Evolutionary conservation across 30 jellyfish, hydroid and myxozoan species (phyloP).

Genomic region (Thelohanellus kitauei): DNA sequence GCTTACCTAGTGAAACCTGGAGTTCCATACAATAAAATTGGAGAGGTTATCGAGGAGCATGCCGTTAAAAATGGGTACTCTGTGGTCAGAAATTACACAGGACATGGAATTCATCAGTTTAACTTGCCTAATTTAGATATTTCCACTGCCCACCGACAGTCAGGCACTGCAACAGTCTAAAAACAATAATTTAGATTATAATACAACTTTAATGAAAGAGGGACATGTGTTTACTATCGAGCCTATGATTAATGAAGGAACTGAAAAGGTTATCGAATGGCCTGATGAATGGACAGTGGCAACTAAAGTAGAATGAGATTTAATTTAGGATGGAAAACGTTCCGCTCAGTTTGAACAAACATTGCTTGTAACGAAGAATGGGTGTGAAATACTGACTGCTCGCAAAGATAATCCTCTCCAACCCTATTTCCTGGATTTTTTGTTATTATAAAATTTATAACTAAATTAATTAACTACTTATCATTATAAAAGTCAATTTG

Average conservation of each 20-base stretch:
- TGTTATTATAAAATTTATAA: too few species aligned
- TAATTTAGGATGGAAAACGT: constrained; percentile 54
- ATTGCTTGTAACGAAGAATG: constrained; percentile 54
- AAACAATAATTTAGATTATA: constrained; percentile 7
- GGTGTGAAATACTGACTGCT: constrained; percentile 40
- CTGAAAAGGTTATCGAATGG: constrained; percentile 60
- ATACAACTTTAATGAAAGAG: constrained; percentile 77
- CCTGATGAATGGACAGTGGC: constrained; percentile 98
- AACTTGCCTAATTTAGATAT: not conserved
- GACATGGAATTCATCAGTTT: constrained; percentile 82
- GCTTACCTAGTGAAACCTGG: constrained; percentile 59
- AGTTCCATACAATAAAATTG: constrained; percentile 48
- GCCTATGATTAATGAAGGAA: constrained; percentile 88
- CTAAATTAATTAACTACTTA: too few species aligned
- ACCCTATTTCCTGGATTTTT: constrained; percentile 74
- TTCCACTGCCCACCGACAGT: not conserved
- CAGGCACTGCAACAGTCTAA: not conserved
- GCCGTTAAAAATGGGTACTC: constrained; percentile 62
- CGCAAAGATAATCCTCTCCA: constrained; percentile 25
- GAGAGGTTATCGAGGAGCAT: constrained; percentile 41
- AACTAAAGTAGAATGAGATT: constrained; percentile 19
- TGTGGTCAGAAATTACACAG: constrained; percentile 55
- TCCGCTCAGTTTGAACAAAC: constrained; percentile 97
- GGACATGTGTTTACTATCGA: constrained; percentile 97
- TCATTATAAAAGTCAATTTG: too few species aligned